Evolutionary conservation across 2,888 invertebrate species (phyloP).

Genomic region (Andrena bucephala): DNA sequence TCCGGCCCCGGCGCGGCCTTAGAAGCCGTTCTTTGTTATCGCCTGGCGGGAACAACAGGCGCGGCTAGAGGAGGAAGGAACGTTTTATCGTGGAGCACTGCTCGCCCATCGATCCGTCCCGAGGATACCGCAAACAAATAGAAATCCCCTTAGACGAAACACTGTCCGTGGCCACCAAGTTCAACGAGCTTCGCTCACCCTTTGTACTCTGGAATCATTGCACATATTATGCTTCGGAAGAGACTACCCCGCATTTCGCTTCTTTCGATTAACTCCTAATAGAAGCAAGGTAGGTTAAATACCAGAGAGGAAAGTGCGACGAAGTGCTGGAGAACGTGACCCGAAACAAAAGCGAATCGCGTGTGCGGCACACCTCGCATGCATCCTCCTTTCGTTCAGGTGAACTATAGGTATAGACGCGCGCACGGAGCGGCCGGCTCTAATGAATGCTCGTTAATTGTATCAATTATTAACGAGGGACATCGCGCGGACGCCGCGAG

Average conservation of each 20-base stretch:
- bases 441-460: slow-evolving; percentile 83
- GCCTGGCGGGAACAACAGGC: background rate
- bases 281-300: background rate
- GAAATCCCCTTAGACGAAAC: background rate
- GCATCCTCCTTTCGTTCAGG: slow-evolving; percentile 29
- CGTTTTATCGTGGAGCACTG: background rate
- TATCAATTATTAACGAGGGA: slow-evolving; percentile 83
- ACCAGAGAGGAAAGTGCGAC: background rate
- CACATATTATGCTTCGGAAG: too few relatives aligned
- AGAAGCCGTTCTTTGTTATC: background rate
- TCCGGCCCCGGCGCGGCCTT: background rate
- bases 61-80: background rate
- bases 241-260: too few relatives aligned
- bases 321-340: slow-evolving; percentile 16
- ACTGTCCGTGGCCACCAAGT: background rate
- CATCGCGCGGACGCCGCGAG: slow-evolving; percentile 73
- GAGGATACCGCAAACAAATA: background rate
- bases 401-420: slow-evolving; percentile 19
- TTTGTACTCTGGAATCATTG: background rate
- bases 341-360: slow-evolving; percentile 58
- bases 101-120: background rate
- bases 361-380: slow-evolving; percentile 54
- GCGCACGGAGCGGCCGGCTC: slow-evolving; percentile 65
- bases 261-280: background rate
- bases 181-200: background rate